These are phyloP conservation scores for Phragmatobia fuliginosa DNA, from an alignment of 2,888 invertebrate genomes.

Conservation along the genomic window DNA sequence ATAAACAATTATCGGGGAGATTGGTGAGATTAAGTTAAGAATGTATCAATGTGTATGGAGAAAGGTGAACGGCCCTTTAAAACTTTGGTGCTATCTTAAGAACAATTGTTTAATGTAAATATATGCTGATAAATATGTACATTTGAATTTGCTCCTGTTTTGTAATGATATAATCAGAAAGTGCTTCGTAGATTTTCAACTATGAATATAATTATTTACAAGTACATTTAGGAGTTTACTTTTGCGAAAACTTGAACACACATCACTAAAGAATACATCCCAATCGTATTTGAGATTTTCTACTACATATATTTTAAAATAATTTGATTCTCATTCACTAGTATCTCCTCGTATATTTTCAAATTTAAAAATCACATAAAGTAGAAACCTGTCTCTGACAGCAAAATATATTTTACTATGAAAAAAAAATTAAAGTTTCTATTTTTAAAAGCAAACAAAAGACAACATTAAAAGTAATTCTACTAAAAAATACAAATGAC, in stretches of 20 bases:
- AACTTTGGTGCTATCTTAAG: neutral
- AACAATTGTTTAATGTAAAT: neutral
- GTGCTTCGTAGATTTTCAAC: neutral
- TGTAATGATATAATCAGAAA: neutral
- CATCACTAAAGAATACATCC: neutral
- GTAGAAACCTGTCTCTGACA: neutral
- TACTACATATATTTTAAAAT: too few species aligned
- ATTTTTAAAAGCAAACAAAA: neutral
- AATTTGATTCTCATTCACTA: neutral
- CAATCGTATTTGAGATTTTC: neutral
- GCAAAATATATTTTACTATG: neutral
- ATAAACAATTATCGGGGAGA: constrained; percentile 34
- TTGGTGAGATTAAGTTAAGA: constrained; percentile 27
- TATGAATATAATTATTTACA: neutral
- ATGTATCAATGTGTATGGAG: constrained; percentile 25
- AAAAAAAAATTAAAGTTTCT: too few species aligned
- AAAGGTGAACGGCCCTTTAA: constrained; percentile 25
- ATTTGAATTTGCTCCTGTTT: neutral
- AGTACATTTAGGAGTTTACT: neutral
- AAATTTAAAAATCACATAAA: too few species aligned
- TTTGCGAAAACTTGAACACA: neutral
- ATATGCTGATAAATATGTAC: neutral
- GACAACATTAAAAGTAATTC: neutral
- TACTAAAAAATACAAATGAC: constrained; percentile 14
- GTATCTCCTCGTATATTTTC: too few species aligned